phyloP scores from a whole-genome alignment of 2,888 invertebrate genomes.

The Heliconius ismenius region DNA sequence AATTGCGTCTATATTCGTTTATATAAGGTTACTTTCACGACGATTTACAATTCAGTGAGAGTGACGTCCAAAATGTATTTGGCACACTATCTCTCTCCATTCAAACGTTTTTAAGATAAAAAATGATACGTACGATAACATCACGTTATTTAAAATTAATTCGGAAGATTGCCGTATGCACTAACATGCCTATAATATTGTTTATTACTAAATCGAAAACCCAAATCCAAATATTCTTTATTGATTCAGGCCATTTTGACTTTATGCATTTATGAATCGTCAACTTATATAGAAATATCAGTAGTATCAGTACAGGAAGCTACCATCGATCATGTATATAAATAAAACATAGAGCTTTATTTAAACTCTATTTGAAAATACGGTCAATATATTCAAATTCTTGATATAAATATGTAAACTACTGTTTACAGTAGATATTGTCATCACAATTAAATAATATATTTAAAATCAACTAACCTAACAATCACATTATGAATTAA shows the following conservation, averaged over 20 bases:
- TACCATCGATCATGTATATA: background rate
- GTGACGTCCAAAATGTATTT: too few species aligned
- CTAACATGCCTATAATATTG: too few species aligned
- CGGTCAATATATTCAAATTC: background rate
- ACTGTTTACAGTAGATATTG: too few species aligned
- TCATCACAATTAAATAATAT: too few species aligned
- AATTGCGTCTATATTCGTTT: background rate
- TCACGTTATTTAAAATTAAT: background rate
- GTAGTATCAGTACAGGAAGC: background rate
- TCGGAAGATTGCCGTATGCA: too few species aligned
- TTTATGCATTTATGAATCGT: background rate
- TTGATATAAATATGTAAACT: too few species aligned
- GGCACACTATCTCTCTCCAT: background rate
- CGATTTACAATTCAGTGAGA: too few species aligned
- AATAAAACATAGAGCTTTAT: background rate
- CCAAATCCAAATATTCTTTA: background rate
- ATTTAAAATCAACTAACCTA: too few species aligned
- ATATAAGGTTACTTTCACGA: background rate
- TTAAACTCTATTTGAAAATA: background rate
- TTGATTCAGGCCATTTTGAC: background rate
- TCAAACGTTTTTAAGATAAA: conserved; percentile 8
- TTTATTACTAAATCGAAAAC: too few species aligned
- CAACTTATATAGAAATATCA: background rate
- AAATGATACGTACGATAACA: background rate
- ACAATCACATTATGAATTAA: too few species aligned